Percentiles rank a stretch among this genome's conserved stretches.
These are phyloP conservation scores for Nemapogon koenigi DNA, from an alignment of 2,888 invertebrate species.

Conservation along the genomic window DNA sequence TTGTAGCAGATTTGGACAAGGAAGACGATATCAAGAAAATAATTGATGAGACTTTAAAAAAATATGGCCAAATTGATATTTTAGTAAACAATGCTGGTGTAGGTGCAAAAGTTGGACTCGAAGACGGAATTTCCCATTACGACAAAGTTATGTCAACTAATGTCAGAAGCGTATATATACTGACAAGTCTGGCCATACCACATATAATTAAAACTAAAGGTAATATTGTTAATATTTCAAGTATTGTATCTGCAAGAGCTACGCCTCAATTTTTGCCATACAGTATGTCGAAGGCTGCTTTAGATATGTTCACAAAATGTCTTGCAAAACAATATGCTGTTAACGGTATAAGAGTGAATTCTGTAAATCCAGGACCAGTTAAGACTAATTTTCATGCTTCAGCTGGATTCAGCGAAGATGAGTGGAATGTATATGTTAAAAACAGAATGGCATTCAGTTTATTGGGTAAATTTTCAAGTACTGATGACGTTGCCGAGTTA, in stretches of 20 bases:
- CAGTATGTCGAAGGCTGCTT: constrained; percentile 81
- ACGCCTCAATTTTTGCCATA: constrained; percentile 82
- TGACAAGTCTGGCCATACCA: constrained; percentile 79
- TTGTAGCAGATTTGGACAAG: constrained; percentile 69
- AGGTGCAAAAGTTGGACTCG: constrained; percentile 8
- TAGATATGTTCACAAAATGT: constrained; percentile 87
- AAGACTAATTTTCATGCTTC: constrained; percentile 77
- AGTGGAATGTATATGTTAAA: constrained; percentile 70
- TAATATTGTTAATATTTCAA: constrained; percentile 84
- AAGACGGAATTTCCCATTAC: constrained; percentile 66
- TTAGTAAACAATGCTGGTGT: constrained; percentile 73
- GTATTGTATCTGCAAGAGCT: constrained; percentile 79
- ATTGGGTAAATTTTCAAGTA: constrained; percentile 69
- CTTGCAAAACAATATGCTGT: constrained; percentile 76
- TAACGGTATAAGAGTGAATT: constrained; percentile 76
- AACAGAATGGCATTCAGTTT: constrained; percentile 84
- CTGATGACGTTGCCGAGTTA: constrained; percentile 77
- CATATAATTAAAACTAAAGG: constrained; percentile 75
- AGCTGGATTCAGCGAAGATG: constrained; percentile 69
- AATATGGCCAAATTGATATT: constrained; percentile 72
- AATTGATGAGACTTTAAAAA: constrained; percentile 69
- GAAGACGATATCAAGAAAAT: constrained; percentile 72
- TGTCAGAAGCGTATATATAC: constrained; percentile 69
- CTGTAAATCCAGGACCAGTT: constrained; percentile 85
- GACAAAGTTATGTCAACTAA: constrained; percentile 81